A percentile compares a stretch with the other conserved stretches of the same genome.
Evolutionary conservation across 2,797 vertebrate species (phyloP).

Genomic region (Gymnodraco acuticeps): DNA sequence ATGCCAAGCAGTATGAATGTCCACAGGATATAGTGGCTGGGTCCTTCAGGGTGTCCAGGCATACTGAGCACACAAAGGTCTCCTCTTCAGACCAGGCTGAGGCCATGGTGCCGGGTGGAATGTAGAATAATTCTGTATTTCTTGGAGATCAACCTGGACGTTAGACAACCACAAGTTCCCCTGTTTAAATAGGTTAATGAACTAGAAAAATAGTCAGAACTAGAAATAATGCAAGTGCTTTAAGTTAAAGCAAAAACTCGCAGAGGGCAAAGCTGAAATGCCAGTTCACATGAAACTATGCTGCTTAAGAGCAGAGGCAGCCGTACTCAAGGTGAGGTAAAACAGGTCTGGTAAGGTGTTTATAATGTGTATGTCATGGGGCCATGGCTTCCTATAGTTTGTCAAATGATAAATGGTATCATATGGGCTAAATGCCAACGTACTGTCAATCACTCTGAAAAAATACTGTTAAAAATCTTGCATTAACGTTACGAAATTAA

Average conservation of each 20-base stretch:
- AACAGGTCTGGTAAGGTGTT: slow-evolving; percentile 76
- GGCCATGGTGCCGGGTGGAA: slow-evolving; percentile 59
- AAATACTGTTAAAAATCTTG: not conserved
- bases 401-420: not conserved
- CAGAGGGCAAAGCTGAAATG: slow-evolving; percentile 43
- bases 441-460: not conserved
- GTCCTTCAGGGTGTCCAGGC: slow-evolving; percentile 83
- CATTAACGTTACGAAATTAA: no score
- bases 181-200: not conserved
- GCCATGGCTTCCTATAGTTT: no score
- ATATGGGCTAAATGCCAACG: not conserved
- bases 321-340: slow-evolving; percentile 57
- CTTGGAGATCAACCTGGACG: not conserved
- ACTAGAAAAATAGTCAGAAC: not conserved
- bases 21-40: slow-evolving; percentile 86
- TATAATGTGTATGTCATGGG: slow-evolving; percentile 32
- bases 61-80: slow-evolving; percentile 83
- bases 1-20: slow-evolving; percentile 86
- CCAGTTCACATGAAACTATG: slow-evolving; percentile 46
- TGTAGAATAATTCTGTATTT: not conserved
- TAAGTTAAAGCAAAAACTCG: not conserved
- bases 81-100: slow-evolving; percentile 80
- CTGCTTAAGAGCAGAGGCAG: slow-evolving; percentile 53
- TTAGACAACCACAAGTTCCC: not conserved
- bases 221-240: not conserved